Conservation (phyloP, 1,140 invertebrate species). For the Charaxes varanes region DNA sequence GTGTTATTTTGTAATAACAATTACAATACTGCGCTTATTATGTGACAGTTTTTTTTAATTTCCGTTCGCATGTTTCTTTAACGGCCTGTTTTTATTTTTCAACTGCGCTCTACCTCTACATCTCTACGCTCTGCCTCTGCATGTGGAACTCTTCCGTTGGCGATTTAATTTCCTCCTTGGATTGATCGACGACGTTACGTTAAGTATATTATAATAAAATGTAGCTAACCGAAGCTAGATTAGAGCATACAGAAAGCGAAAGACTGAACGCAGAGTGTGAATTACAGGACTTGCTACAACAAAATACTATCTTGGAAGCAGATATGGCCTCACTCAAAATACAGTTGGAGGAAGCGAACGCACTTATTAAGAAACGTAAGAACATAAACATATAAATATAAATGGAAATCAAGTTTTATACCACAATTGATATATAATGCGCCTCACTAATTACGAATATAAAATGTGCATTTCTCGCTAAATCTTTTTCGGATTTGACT, state of each 20-base stretch:
- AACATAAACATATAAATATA: no score
- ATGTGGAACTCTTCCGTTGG: conserved; percentile 32
- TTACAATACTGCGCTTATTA: conserved; percentile 5
- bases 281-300: conserved; percentile 78
- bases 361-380: conserved; percentile 58
- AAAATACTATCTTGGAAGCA: conserved; percentile 78
- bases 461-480: no score
- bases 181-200: conserved; percentile 32
- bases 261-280: conserved; percentile 79
- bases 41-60: conserved; percentile 2
- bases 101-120: conserved; percentile 35
- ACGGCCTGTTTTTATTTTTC: conserved; percentile 64
- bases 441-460: no score
- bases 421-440: no score
- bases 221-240: conserved; percentile 56
- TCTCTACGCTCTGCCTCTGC: conserved; percentile 31
- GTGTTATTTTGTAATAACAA: no score
- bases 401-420: no score
- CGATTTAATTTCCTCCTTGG: conserved; percentile 25
- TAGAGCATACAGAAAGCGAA: conserved; percentile 69
- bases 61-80: conserved; percentile 40
- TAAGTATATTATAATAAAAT: conserved; percentile 37
- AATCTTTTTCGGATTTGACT: no score
- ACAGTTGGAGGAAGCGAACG: conserved; percentile 54
- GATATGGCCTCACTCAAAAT: conserved; percentile 69